Percentiles rank a stretch among this genome's conserved stretches.
phyloP scores from a whole-genome alignment of 2,113 vertebrate genomes.

The Onychostruthus taczanowskii region DNA sequence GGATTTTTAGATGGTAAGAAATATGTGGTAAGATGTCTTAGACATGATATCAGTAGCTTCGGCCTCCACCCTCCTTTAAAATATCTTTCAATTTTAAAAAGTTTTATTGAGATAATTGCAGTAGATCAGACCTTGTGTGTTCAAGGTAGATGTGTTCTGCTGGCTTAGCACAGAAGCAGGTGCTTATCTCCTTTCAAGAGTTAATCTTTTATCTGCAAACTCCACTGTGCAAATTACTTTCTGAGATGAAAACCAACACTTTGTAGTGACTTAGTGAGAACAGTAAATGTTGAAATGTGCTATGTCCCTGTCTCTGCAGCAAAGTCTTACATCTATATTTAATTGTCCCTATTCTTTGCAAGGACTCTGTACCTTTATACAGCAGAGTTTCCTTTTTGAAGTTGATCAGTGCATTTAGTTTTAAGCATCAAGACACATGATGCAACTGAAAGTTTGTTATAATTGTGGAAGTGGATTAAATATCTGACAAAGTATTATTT shows the following conservation, averaged over 20 bases:
- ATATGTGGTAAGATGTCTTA: neutral
- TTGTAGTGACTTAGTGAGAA: constrained; percentile 7
- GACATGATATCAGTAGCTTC: neutral
- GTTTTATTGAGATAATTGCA: neutral
- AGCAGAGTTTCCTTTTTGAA: neutral
- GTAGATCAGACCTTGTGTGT: neutral
- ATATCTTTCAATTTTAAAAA: neutral
- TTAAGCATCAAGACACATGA: neutral
- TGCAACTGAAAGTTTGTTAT: neutral
- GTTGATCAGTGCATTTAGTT: neutral
- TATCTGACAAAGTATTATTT: neutral
- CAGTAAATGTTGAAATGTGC: neutral
- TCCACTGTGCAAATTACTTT: constrained; percentile 15
- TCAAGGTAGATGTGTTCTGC: neutral
- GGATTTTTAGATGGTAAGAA: neutral
- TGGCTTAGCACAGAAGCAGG: neutral
- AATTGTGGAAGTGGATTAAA: neutral
- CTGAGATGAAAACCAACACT: neutral
- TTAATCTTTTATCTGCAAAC: constrained; percentile 2
- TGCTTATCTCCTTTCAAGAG: neutral
- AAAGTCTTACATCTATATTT: neutral
- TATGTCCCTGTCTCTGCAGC: neutral
- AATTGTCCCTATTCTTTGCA: neutral
- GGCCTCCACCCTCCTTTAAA: neutral
- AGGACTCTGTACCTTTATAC: neutral